Evolutionary conservation across 2,797 vertebrate genomes (phyloP).

Genomic region (Syngnathus rostellatus): DNA sequence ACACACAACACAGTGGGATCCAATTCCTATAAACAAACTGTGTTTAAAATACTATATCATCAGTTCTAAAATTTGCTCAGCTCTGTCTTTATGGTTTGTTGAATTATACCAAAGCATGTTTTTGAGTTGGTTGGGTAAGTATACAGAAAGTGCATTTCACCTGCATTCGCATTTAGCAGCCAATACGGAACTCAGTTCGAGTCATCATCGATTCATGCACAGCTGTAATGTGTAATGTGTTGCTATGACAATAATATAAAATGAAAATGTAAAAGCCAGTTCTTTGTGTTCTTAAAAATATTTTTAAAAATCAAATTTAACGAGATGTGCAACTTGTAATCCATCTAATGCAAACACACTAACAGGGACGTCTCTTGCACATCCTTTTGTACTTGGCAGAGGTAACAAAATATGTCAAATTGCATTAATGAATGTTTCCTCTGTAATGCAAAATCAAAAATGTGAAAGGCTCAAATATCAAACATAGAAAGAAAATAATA

Average conservation of each 20-base stretch:
- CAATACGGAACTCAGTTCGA: too few species aligned
- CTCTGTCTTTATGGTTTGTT: neutral
- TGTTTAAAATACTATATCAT: neutral
- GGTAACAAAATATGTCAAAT: conserved; percentile 4
- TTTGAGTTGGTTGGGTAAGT: too few species aligned
- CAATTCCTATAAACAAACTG: neutral
- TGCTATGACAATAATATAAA: too few species aligned
- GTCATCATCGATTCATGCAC: too few species aligned
- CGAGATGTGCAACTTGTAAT: neutral
- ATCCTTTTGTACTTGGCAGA: neutral
- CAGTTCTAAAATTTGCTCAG: neutral
- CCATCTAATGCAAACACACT: neutral
- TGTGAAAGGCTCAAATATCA: neutral
- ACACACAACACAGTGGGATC: neutral
- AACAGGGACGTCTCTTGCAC: neutral
- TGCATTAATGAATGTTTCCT: neutral
- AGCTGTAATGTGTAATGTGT: too few species aligned
- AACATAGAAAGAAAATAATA: neutral
- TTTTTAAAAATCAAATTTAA: neutral
- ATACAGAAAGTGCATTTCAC: too few species aligned
- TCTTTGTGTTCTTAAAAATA: neutral
- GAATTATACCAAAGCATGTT: neutral
- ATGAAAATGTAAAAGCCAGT: too few species aligned
- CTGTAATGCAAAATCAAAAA: neutral
- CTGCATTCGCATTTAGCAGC: too few species aligned